Evolutionary conservation across 2,113 vertebrate genomes (phyloP).

Genomic region (Rhabdornis inornatus): DNA sequence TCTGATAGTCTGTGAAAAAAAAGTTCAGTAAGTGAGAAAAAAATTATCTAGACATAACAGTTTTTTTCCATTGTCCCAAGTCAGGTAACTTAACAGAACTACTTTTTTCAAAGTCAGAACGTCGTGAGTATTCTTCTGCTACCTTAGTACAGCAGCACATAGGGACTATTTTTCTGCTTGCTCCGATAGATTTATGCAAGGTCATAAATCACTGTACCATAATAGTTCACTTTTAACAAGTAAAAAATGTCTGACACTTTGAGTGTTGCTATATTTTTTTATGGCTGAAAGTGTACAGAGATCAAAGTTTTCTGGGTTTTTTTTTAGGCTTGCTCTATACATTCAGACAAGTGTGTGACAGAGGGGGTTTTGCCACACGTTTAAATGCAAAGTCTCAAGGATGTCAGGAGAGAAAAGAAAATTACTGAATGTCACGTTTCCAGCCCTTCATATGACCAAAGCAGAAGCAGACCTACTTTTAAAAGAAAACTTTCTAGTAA

Average conservation of each 20-base stretch:
- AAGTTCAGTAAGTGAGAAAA: not conserved
- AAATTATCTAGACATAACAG: not conserved
- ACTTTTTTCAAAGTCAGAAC: not conserved
- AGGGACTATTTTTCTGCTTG: conserved; percentile 8
- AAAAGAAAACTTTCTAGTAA: conserved; percentile 68
- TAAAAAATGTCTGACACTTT: conserved; percentile 71
- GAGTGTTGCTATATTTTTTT: conserved; percentile 77
- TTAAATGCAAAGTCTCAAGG: conserved; percentile 53
- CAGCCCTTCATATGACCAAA: conserved; percentile 56
- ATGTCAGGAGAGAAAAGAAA: conserved; percentile 52
- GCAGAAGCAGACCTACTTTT: conserved; percentile 61
- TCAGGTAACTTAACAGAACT: not conserved
- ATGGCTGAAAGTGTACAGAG: conserved; percentile 71
- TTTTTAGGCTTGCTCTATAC: conserved; percentile 27
- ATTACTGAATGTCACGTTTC: conserved; percentile 66
- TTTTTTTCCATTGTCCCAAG: not conserved
- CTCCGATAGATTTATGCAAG: conserved; percentile 20
- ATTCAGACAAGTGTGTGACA: conserved; percentile 68
- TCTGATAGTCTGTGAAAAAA: not conserved
- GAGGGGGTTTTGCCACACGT: conserved; percentile 67
- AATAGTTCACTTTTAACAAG: conserved; percentile 47
- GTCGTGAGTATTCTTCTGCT: not conserved
- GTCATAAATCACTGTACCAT: conserved; percentile 66
- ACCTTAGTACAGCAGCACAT: conserved; percentile 8
- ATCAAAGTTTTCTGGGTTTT: conserved; percentile 66